Evolutionary conservation across 2,888 invertebrate species (phyloP).

Genomic region (Nomada ferruginata): DNA sequence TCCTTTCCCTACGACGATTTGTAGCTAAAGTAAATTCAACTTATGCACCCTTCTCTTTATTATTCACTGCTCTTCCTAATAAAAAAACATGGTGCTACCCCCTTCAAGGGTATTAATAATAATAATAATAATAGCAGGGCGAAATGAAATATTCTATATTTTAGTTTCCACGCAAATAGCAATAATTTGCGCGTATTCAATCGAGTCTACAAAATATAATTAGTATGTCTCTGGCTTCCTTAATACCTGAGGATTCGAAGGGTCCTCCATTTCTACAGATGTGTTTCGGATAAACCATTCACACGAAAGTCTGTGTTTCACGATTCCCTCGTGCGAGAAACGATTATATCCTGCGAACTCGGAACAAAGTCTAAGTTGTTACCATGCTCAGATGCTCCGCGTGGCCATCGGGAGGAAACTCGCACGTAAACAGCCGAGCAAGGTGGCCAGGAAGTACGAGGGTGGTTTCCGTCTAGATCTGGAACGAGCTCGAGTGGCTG

Average conservation of each 20-base stretch:
- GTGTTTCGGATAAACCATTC: neutral
- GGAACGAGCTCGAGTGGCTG: conserved; percentile 25
- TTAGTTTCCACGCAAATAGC: too few relatives aligned
- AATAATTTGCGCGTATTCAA: too few relatives aligned
- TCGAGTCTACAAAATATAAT: too few relatives aligned
- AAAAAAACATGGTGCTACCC: too few relatives aligned
- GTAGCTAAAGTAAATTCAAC: conserved; percentile 15
- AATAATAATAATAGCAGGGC: too few relatives aligned
- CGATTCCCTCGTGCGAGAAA: conserved; percentile 2
- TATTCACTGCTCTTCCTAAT: too few relatives aligned
- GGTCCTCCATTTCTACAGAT: too few relatives aligned
- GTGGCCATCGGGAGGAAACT: neutral
- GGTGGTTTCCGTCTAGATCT: neutral
- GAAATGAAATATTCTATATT: too few relatives aligned
- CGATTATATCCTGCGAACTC: conserved; percentile 7
- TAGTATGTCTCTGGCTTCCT: too few relatives aligned
- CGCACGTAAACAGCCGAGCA: conserved; percentile 18
- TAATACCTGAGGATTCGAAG: too few relatives aligned
- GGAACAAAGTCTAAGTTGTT: neutral
- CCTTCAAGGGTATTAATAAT: too few relatives aligned
- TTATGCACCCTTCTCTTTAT: neutral
- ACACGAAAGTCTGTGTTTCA: conserved; percentile 1
- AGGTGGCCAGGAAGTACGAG: conserved; percentile 16
- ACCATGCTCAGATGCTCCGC: neutral
- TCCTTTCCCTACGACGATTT: neutral